Evolutionary conservation across 2,888 invertebrate genomes (phyloP), one percentile per base, ranked within the genome.

Genomic region (Drosophila suboccidentalis): DNA sequence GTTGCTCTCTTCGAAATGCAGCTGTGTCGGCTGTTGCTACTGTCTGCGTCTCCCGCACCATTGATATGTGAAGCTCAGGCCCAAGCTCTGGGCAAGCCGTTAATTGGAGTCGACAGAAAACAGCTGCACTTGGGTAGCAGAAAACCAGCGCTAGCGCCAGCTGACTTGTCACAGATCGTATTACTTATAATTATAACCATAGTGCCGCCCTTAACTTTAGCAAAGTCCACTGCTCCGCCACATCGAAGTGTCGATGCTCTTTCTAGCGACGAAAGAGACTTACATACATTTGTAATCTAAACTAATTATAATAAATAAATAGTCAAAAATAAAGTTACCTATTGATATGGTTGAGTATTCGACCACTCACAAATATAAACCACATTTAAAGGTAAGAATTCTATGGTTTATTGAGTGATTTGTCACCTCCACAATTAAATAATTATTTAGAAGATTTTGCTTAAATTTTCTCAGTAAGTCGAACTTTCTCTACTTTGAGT

Each of bases 141-240:
- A 72, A 67, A 72, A 26, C 49, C 67, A 49, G 49, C 55, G 41
- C 61, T 63, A 83, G 83, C 83, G 87, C 83, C 83, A 86, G 83
- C 83, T 86, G 83, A 83, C 83, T 86, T 72, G 53, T 57, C 73
- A 50, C 73, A 78, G 80, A 78, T 83, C 83, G 65, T 69, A 72
- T 83, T 83, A 80, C 78, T 19, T 22, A 39, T 15, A 47, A 47
- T 55, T 22, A 39, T 15, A 47, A 47, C 51, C 59, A 59, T 57
- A 46, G 10, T 34, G 13, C 39, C 29, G 43, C 64, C 63, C 74
- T 58, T 50, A 57, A 26, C 9, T 29, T 38, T 47, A 38, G 38
- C 2, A 13, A 17, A 10, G n/a, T 17, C 5, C 11, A 10, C 10
- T n/a, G 1, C 29, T 29, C 47, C 13, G 34, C 5, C 29, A 36